phyloP scores from a whole-genome alignment of 2,888 invertebrate genomes.

The Pollenia labialis region DNA sequence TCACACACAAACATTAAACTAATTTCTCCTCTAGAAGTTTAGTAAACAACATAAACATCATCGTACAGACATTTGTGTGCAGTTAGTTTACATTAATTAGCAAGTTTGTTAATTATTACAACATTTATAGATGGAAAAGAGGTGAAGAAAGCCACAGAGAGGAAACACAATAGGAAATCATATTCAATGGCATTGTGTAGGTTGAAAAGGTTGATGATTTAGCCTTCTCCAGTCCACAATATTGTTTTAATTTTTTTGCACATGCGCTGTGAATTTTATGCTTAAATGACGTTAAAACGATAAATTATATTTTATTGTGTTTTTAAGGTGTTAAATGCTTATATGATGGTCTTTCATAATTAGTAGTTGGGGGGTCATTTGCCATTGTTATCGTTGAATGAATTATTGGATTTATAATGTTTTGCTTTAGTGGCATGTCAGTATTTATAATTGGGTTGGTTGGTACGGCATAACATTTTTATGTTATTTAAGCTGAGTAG shows the following conservation, averaged over 20 bases:
- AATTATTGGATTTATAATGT: conserved; percentile 44
- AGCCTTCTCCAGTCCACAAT: background rate
- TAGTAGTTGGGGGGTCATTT: conserved; percentile 63
- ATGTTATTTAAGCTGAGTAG: background rate
- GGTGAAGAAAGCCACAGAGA: background rate
- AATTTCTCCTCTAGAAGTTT: background rate
- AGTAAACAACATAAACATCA: conserved; percentile 16
- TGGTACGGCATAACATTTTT: background rate
- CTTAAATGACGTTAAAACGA: conserved; percentile 71
- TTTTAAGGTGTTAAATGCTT: conserved; percentile 73
- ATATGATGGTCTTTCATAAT: conserved; percentile 68
- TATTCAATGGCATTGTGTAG: background rate
- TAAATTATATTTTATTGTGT: conserved; percentile 69
- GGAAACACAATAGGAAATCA: background rate
- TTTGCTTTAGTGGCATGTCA: background rate
- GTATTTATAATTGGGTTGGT: background rate
- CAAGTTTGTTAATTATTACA: conserved; percentile 69
- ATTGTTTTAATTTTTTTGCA: conserved; percentile 38
- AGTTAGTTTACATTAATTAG: conserved; percentile 65
- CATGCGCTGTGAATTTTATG: conserved; percentile 66
- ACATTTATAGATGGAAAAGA: conserved; percentile 39
- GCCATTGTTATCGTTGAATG: conserved; percentile 55
- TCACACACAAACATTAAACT: background rate
- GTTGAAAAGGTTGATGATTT: background rate
- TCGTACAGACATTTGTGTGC: background rate